Evolutionary conservation across 2,888 invertebrate genomes (phyloP), one percentile per base, ranked within the genome.

Genomic region (Euplexia lucipara): DNA sequence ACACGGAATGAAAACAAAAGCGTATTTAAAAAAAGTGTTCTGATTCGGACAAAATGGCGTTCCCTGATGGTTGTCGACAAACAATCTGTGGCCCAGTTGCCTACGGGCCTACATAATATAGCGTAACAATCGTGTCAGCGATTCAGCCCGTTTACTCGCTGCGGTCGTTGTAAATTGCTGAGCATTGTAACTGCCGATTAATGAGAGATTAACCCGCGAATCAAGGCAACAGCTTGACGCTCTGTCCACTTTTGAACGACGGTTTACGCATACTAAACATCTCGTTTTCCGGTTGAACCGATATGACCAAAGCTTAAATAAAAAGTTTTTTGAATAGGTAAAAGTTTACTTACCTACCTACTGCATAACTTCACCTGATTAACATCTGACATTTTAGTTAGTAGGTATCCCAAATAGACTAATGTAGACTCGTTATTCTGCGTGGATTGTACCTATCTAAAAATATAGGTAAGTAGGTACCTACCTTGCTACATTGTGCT

Each of bases 111-210:
- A 77, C 79, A 81, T 85, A 84, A 83, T 73, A 82, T 79, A 70
- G 76, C 81, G 81, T 79, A 80, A 84, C 84, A 84, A 85, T 78
- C 66, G 79, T 85, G 84, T 83, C 84, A 83, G 62, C 70, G 62
- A 78, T 81, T 75, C 60, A 62, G 69, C 44, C 70, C 73, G 74
- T 80, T 82, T 77, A 80, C 69, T 62, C 69, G 69, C 62, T 56
- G 72, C 60, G 61, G 60, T 34, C 18, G 65, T 74, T 71, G 63
- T 79, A 70, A 71, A 74, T 71, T 66, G 70, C 57, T 61, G 62
- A 58, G 42, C 64, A 71, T 68, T 70, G 54, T 72, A 73, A 62
- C 60, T 57, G 57, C 51, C 63, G 73, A 80, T 78, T 75, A 72
- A 56, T 65, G 44, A 76, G 47, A 59, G 78, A 78, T 78, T 79